Base-by-base conservation (phyloP, 2,888 invertebrate species). In the Homarus gammarus region DNA sequence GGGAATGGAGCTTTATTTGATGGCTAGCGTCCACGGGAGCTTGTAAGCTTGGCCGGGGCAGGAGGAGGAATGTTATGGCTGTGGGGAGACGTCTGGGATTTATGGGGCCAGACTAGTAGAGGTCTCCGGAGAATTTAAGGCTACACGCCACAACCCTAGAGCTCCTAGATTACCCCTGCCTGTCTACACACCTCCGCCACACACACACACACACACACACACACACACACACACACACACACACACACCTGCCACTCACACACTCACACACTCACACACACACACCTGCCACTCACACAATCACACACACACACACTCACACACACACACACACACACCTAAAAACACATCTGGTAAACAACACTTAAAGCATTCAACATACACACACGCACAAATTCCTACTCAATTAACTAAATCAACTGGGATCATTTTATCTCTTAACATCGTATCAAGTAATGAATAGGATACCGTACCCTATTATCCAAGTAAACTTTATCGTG, bases 151-250 rank as follows among this genome's bases (percentile, higher is more conserved):
- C 78, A 56, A 51, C 78, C 51, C 56, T 31, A 56, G 56, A 56
- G 33, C 78, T 78, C 51, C 51, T 49, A 56, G 78, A 51, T 31
- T 78, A 78, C 12, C 33, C 15, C n/a, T 10, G 0, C 3, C 40
- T 49, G 49, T 31, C 31, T 15, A 79, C 61, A 81, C 61, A 61
- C 64, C 38, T n/a, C 36, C 64, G n/a, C 64, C 79, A n/a, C 61
- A 64, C 61, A n/a, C 81, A 64, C 61, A 40, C 44, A 44, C 70
- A 31, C 70, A 70, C 49, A 82, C 70, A 70, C 49, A 82, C 70
- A 82, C 70, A 82, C 64, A 82, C 82, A 79, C 61, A 79, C 79
- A 79, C 79, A 79, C 79, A 79, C 79, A 79, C 79, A 79, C 38
- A 61, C 61, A 78, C 78, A 77, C 77, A 77, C 44, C 31, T 31